These are phyloP conservation scores for Ochotona curzoniae DNA, from an alignment of 2,113 vertebrate genomes.

Conservation along the genomic window DNA sequence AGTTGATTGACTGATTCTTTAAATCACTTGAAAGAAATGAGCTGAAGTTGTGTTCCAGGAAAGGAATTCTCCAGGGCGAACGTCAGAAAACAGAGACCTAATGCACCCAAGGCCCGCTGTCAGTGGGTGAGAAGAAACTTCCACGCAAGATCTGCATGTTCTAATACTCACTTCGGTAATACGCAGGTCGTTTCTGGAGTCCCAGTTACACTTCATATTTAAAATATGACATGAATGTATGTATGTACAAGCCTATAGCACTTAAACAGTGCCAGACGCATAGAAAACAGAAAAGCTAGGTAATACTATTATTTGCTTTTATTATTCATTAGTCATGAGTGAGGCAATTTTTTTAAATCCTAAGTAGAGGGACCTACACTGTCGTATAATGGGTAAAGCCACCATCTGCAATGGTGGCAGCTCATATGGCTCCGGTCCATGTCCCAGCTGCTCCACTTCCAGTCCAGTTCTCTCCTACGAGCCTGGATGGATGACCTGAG, in stretches of 20 bases:
- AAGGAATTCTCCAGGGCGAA: not conserved
- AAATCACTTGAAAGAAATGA: not conserved
- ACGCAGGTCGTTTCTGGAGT: not conserved
- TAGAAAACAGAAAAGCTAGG: not conserved
- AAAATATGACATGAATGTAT: not conserved
- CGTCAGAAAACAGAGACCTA: not conserved
- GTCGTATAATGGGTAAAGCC: too few species aligned
- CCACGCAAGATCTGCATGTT: not conserved
- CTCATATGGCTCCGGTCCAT: too few species aligned
- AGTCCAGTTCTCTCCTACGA: too few species aligned
- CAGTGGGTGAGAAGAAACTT: not conserved
- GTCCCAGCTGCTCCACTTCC: too few species aligned
- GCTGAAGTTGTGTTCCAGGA: not conserved
- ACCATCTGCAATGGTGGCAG: too few species aligned
- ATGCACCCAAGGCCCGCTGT: not conserved
- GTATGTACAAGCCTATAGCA: not conserved
- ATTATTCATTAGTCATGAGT: too few species aligned
- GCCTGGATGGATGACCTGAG: too few species aligned
- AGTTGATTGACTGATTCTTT: not conserved
- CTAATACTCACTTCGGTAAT: not conserved
- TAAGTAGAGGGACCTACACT: too few species aligned
- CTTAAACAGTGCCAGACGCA: not conserved
- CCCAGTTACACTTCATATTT: conserved; percentile 9
- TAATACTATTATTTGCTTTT: not conserved
- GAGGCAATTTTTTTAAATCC: too few species aligned